Base-by-base conservation (phyloP, 2,888 invertebrate genomes). In the Drosophila anomalata region DNA sequence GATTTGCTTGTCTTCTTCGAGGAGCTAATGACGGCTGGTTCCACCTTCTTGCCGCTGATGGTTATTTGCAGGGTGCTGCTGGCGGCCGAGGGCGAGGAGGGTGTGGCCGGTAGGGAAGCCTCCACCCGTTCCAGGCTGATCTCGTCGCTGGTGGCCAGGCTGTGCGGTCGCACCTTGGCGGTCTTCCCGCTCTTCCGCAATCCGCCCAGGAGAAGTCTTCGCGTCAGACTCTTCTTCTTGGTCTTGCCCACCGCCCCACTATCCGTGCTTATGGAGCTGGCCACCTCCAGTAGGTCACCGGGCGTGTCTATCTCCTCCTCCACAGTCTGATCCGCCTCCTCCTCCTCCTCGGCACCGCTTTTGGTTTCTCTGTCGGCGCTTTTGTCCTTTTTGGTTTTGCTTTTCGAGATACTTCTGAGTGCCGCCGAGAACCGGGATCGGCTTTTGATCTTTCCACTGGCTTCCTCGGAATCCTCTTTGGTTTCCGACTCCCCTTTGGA, bases 351-450 rank as follows among this genome's bases (percentile, higher is more conserved):
- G 2, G 14, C 36, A 41, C 4, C 52, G 52, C 58, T 67, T 44
- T 8, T 56, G 17, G 50, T 61, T 6, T 42, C 48, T n/a, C 36
- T 17, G 24, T 46, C 48, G 39, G 26, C 33, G 2, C 53, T 62
- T 46, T 58, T 41, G 47, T 76, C 47, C 36, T 86, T 89, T 51
- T 90, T 90, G 51, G 75, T 54, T 7, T 83, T 82, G 0, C 89
- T 73, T 55, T 86, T 89, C 29, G 91, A 91, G 17, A 90, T 75
- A 57, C 89, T 89, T 36, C 89, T 87, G 61, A 91, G 80, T 26
- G 91, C 91, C 12, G 89, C 81, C 20, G 90, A 88, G 56, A 91
- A 88, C 24, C 91, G 88, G 17, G 91, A 91, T 20, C 91, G 90
- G 57, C 87, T 66, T 56, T 91, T 91, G 22, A 77, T 50, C 73